A percentile compares a stretch with the other conserved stretches of the same genome.
Conservation (phyloP, 2,113 vertebrate genomes). For the Telmatochromis brichardi region DNA sequence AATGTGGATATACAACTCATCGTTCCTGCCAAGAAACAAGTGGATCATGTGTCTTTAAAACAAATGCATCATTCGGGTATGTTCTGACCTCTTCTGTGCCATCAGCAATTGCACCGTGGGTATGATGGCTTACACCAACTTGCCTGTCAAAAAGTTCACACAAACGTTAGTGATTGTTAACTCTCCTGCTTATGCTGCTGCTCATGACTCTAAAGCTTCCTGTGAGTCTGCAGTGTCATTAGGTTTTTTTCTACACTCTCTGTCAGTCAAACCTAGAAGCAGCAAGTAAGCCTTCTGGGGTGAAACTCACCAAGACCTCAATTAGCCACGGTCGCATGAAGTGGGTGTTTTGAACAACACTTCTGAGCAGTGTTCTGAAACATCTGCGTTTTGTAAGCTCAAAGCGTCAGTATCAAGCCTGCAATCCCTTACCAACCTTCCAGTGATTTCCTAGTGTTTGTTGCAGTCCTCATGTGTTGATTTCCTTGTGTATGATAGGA, state of each 20-base stretch:
- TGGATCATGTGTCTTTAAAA: background rate
- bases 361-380: background rate
- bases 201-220: background rate
- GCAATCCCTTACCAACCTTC: background rate
- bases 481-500: background rate
- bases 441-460: background rate
- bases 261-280: background rate
- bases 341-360: background rate
- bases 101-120: background rate
- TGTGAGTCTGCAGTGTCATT: background rate
- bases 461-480: background rate
- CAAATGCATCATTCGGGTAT: background rate
- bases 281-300: background rate
- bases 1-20: background rate
- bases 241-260: background rate
- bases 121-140: background rate
- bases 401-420: background rate
- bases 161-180: background rate
- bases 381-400: background rate
- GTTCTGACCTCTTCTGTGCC: background rate
- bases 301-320: background rate
- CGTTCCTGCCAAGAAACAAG: accelerated
- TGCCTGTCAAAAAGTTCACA: background rate
- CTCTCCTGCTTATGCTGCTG: background rate
- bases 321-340: background rate